phyloP scores from a whole-genome alignment of 2,113 vertebrate species.

The Eidolon helvum region DNA sequence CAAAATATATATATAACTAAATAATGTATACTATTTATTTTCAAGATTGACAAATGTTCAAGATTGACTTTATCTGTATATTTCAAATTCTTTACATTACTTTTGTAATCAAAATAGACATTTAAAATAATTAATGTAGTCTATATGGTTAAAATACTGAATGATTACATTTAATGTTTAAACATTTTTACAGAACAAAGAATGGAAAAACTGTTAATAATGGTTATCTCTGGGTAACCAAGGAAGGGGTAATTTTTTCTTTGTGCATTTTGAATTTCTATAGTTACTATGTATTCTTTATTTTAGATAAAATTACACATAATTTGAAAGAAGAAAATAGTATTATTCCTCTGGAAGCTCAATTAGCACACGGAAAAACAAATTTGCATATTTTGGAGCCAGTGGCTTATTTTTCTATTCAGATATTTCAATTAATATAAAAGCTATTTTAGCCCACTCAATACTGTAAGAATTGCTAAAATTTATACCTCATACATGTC shows the following conservation, averaged over 20 bases:
- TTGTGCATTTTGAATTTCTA: neutral
- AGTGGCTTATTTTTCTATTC: neutral
- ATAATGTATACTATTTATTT: neutral
- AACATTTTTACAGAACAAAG: neutral
- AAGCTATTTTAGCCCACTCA: slow-evolving; percentile 19
- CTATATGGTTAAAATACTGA: neutral
- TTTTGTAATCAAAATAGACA: neutral
- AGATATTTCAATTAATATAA: slow-evolving; percentile 26
- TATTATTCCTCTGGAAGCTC: slow-evolving; percentile 21
- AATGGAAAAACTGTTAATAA: neutral
- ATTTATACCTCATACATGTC: slow-evolving; percentile 15
- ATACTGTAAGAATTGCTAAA: slow-evolving; percentile 39
- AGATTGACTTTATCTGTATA: neutral
- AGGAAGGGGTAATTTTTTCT: neutral
- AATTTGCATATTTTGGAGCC: neutral
- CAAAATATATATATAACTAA: neutral
- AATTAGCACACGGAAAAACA: slow-evolving; percentile 21
- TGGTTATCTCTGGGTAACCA: neutral
- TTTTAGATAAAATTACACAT: slow-evolving; percentile 25
- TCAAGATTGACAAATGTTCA: slow-evolving; percentile 16
- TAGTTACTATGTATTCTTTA: neutral
- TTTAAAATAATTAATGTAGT: neutral
- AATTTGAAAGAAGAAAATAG: slow-evolving; percentile 4
- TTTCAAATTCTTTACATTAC: neutral
- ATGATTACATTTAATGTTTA: neutral